Evolutionary conservation across 2,888 invertebrate genomes (phyloP), one percentile per base, ranked within the genome.

Genomic region (Adelphocoris suturalis): DNA sequence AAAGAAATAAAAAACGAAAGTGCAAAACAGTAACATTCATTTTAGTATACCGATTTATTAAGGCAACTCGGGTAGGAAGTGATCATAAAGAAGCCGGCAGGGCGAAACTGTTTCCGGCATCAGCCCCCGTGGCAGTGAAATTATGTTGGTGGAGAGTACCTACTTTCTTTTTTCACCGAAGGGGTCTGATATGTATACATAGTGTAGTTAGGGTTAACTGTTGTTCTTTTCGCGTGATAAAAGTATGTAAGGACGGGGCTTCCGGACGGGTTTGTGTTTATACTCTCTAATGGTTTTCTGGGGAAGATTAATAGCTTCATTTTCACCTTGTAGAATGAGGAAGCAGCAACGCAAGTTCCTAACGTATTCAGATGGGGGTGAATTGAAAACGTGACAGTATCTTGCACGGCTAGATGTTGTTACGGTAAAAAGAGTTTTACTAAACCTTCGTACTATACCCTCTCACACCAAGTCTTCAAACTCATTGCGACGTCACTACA

Each of bases 61-160:
- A 57, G 57, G 57, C 57, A n/a, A 5, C 57, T 57, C 57, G 57
- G 57, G 16, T 0, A n/a, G 57, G n/a, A 57, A 57, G 57, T n/a
- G 57, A 57, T 57, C 57, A n/a, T 57, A 57, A 57, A 57, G 57
- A 57, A 16, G 57, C 57, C 57, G 57, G 19, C 57, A 57, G n/a
- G 57, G 57, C 57, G 7, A 57, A 57, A 14, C n/a, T 14, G 14
- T 57, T 57, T n/a, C 57, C 16, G 14, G 57, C 57, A 37, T 37
- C 37, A 37, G 37, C 57, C 57, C n/a, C n/a, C 57, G 14, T n/a
- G 5, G 57, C 57, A 57, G 5, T 57, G 57, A n/a, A 57, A 57
- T 57, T 57, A 57, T 57, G 57, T 57, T n/a, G 57, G 19, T 7
- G 57, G 19, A 57, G 19, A 57, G n/a, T 57, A 57, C 37, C 37